Conservation (phyloP, 2,113 vertebrate species). For the Crotalus viridis region DNA sequence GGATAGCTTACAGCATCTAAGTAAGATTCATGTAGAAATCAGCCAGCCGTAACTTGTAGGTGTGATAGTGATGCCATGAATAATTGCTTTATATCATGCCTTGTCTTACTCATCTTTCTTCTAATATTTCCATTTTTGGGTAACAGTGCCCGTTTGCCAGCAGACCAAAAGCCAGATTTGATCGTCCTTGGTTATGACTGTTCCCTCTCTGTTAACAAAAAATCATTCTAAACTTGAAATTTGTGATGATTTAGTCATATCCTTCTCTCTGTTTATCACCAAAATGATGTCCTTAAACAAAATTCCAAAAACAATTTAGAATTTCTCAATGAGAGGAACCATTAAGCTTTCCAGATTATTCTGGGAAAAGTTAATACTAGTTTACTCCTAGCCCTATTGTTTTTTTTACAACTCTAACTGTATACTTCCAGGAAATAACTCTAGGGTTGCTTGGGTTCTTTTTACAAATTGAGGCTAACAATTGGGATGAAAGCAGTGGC, state of each 20-base stretch:
- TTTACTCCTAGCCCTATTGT: neutral
- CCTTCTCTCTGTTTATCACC: neutral
- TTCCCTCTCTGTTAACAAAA: neutral
- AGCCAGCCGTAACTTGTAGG: neutral
- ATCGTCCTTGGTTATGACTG: neutral
- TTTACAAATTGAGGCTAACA: neutral
- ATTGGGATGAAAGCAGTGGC: neutral
- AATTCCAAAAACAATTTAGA: neutral
- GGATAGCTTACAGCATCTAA: neutral
- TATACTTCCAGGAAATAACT: neutral
- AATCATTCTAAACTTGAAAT: neutral
- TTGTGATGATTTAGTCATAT: accelerated
- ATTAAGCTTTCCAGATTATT: neutral
- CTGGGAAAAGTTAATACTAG: neutral
- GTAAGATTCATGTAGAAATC: neutral
- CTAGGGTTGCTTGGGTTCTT: neutral
- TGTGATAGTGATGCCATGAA: neutral
- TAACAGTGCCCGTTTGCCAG: neutral
- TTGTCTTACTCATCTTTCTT: neutral
- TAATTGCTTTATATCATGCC: neutral
- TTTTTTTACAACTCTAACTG: neutral
- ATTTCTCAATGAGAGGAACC: neutral
- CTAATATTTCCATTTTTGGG: neutral
- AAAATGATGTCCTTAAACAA: neutral
- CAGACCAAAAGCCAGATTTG: neutral